Evolutionary conservation across 2,888 invertebrate genomes (phyloP), one percentile per base, ranked within the genome.

Genomic region (Ornithoptera priamus): DNA sequence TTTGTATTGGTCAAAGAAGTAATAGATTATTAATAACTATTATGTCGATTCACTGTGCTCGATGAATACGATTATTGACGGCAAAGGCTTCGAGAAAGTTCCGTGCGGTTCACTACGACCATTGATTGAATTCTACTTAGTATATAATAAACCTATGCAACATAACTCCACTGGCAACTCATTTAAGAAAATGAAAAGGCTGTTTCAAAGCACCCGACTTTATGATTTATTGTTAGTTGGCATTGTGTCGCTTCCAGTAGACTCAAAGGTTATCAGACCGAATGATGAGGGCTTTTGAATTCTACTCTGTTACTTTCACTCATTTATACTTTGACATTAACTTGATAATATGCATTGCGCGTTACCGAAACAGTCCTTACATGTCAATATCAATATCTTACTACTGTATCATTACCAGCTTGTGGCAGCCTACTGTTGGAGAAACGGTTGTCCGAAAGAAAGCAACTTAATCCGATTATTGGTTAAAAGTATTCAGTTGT

Each of bases 141-240:
- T 81, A 84, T 83, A 85, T 89, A 88, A 89, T 90, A 88, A 39
- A 87, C 85, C 81, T 81, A 78, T 80, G 74, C 72, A 76, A 75
- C 75, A 81, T 77, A 79, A 80, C 81, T 85, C 59, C 64, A 82
- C 81, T 77, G 80, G 85, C 86, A 86, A 86, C 88, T 90, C 90
- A 92, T 90, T 90, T 89, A 82, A 84, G 83, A 84, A 89, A 89
- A 92, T 92, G 88, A 90, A 90, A 87, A 87, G 85, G 82, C 83
- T 73, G 78, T 85, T 85, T 84, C 81, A 80, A 86, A 85, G 83
- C 82, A 81, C 81, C 82, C 82, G 78, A 82, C 84, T 84, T 84
- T 85, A 71, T 72, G 84, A 85, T 84, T 85, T 83, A 86, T 87
- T 85, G 86, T 86, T 77, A 75, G 78, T 77, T 80, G 80, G 80